Evolutionary conservation across 2,113 vertebrate genomes (phyloP), one percentile per base, ranked within the genome.

Genomic region (Mobula birostris): DNA sequence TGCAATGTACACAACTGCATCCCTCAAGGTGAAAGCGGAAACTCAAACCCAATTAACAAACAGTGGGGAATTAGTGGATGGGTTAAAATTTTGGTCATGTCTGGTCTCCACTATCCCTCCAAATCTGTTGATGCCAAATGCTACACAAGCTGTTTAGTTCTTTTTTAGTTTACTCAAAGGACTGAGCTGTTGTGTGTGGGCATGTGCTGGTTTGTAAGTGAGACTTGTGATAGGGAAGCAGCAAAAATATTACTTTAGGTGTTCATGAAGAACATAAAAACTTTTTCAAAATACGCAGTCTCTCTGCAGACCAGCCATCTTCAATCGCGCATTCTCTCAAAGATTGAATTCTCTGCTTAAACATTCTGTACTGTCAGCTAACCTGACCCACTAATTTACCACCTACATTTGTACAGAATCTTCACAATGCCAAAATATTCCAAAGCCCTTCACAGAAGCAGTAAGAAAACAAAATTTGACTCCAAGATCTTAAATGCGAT

Each of bases 1-100:
- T 92, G 32, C 1, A 70, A 72, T 40, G 68, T 93, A 21, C 24
- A 56, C 8, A 19, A 40, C 29, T 29, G 48, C 68, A 56, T 70
- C 40, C 32, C 72, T 92, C n/a, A 92, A 92, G 91, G 91, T 93
- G 70, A 93, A 48, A 29, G 66, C n/a, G 61, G 40, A 74, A 93
- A 76, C 68, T 48, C 68, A 48, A 27, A 56, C 70, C 40, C 36
- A 93, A 93, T 93, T 93, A 93, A 93, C 36, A 93, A 68, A 90
- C 91, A 56, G 21, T 56, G 24, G 29, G 29, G 85, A 32, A 36
- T n/a, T 8, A 90, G 85, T 66, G 6, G 29, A 2, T n/a, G 27
- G 5, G 61, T 32, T 88, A 63, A 88, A n/a, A 88, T 90, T 66
- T n/a, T 15, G n/a, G 61, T 66, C 85, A 90, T 14, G 29, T 32